phyloP scores from a whole-genome alignment of 92 coral and sea anemone genomes.

The Epizoanthus illoricatus region DNA sequence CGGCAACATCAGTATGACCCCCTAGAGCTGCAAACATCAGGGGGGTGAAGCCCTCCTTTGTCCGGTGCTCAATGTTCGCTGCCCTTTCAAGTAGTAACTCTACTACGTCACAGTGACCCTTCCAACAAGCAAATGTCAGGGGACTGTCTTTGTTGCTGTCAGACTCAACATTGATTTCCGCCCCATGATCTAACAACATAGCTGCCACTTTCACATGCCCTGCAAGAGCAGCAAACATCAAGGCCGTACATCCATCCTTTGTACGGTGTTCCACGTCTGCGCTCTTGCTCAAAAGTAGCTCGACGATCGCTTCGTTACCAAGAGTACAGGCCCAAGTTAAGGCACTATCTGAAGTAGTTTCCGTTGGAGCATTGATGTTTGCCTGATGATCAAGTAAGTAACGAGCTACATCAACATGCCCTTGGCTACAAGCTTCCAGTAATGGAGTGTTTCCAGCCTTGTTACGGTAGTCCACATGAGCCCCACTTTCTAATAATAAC shows the following conservation, averaged over 20 bases:
- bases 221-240: constrained; percentile 99
- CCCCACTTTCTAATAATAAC: constrained; percentile 95
- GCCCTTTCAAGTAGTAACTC: constrained; percentile 86
- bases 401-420: constrained; percentile 96
- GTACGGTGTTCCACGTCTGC: constrained; percentile 97
- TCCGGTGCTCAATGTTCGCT: constrained; percentile 98
- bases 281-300: constrained; percentile 75
- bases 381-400: constrained; percentile 95
- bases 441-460: constrained; percentile 98
- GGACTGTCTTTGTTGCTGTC: constrained; percentile 99
- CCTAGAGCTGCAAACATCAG: constrained; percentile 99
- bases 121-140: constrained; percentile 99
- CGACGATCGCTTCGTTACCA: constrained; percentile 97
- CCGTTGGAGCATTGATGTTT: constrained; percentile 98
- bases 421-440: constrained; percentile 98
- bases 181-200: constrained; percentile 91
- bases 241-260: constrained; percentile 98
- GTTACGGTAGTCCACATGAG: constrained; percentile 98
- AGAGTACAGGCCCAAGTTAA: constrained; percentile 99
- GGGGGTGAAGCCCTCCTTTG: constrained; percentile 99
- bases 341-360: constrained; percentile 99
- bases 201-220: constrained; percentile 99
- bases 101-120: constrained; percentile 99
- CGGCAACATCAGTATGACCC: constrained; percentile 97
- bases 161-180: constrained; percentile 98